Base-by-base conservation (phyloP, 1,140 invertebrate genomes). In the Thaumatotibia leucotreta region DNA sequence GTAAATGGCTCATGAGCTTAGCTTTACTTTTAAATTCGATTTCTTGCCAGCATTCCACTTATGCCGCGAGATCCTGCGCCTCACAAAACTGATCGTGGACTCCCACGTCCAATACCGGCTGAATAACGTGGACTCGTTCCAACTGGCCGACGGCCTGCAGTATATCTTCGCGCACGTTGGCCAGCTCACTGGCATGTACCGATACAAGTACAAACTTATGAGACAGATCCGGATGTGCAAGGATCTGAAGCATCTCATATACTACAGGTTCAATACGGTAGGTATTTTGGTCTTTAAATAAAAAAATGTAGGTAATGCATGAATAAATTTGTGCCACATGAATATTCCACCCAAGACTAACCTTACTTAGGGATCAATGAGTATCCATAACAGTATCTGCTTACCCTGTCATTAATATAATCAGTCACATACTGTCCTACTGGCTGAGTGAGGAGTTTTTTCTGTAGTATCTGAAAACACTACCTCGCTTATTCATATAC, bases 171-270 rank as follows among this genome's bases (percentile, higher is more conserved):
- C 99, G 17, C 99, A 99, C 84, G 99, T 99, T 24, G 99, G 99
- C 8, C 99, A 99, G 89, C 92, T 99, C 11, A 99, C 99, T 3
- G 99, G 99, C 86, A 99, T 99, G 99, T 99, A 99, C 91, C 93
- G 99, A 50, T 99, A 99, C 93, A 99, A 99, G 83, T 99, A 99
- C 92, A 99, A 99, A 88, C 92, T 99, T 11, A 99, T 99, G 99
- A 95, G 98, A 82, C 99, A 99, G 92, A 99, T 99, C 72, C 92
- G 99, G 61, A 99, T 99, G 99, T 99, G 99, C 92, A 99, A 99
- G 89, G 99, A 99, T 92, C 92, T 99, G 70, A 99, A 99, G 83
- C 99, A 99, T 94, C 92, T 99, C 62, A 99, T 99, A 67, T 99
- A 99, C 89, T 99, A 99, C 92, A 94, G 99, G 68, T 99, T 99